Evolutionary conservation across 2,888 invertebrate species (phyloP), one percentile per base, ranked within the genome.

Genomic region (Aspidiotus destructor): DNA sequence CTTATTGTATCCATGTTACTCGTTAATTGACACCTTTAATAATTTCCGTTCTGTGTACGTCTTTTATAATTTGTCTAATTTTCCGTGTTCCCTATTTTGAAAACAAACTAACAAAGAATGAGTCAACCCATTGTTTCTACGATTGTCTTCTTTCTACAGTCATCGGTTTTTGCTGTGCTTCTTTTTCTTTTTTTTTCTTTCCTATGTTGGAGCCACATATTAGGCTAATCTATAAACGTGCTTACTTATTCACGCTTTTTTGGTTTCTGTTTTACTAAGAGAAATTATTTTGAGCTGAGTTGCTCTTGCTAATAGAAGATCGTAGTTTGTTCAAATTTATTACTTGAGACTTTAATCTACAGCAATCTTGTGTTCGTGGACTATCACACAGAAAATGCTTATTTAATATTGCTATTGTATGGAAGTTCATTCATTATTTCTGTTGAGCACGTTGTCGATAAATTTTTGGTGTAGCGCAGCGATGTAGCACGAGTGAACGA

Each of bases 201-300:
- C 40, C 72, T 74, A 70, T 75, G 72, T 73, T 67, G 73, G 73
- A 73, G 72, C 70, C 70, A 69, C 71, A 71, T 72, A 70, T 71
- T 70, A 70, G 52, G 28, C 70, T 72, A 64, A 65, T 65, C 73
- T 72, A 67, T 58, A 13, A 65, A 41, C 48, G 69, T 57, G 60
- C 55, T 69, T 68, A 62, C 70, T 71, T 63, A 63, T 48, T 48
- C 48, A 48, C 48, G 48, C 48, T 60, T 67, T 65, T 71, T 61
- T 67, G 41, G 41, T 69, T 69, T 70, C 70, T 70, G 40, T 70
- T 68, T 70, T 69, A 52, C 28, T 54, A 16, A 41, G 17, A 11
- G 7, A 48, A 52, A 15, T 69, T 54, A 52, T 8, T 54, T 52
- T 61, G 7, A 9, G 13, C 48, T 15, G 28, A 67, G 42, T 55